Conservation (phyloP, 2,797 vertebrate genomes). For the Aplochiton taeniatus region DNA sequence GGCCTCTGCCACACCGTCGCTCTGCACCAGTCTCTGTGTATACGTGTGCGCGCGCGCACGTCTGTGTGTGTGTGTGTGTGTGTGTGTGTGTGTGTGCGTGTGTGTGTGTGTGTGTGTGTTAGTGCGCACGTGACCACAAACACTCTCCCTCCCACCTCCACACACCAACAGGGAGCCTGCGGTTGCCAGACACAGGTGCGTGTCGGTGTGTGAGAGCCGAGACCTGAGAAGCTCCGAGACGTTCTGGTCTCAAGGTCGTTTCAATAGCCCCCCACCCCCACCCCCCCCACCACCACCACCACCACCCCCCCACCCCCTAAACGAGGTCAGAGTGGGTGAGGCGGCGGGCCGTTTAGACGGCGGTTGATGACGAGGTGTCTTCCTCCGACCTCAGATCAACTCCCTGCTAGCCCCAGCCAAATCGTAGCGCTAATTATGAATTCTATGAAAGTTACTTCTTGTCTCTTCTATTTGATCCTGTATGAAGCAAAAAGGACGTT, state of each 20-base stretch:
- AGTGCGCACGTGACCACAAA: conserved; percentile 48
- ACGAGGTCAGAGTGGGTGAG: conserved; percentile 55
- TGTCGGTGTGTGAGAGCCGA: conserved; percentile 15
- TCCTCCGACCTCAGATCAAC: conserved; percentile 42
- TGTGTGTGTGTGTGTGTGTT: conserved; percentile 13
- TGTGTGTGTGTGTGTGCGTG: conserved; percentile 5
- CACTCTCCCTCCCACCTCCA: conserved; percentile 54
- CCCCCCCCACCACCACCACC: too few species aligned
- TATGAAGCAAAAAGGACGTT: too few species aligned
- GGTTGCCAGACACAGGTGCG: conserved; percentile 64
- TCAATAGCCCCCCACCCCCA: conserved; percentile 67
- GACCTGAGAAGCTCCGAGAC: conserved; percentile 73
- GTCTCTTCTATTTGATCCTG: too few species aligned
- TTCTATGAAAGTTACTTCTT: too few species aligned
- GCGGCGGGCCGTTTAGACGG: conserved; percentile 56
- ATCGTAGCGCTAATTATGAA: too few species aligned
- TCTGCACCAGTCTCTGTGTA: conserved; percentile 38
- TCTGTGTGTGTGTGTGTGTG: conserved; percentile 9
- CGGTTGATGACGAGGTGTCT: conserved; percentile 53
- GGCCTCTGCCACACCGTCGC: conserved; percentile 50
- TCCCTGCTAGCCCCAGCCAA: conserved; percentile 44
- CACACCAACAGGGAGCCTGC: conserved; percentile 67
- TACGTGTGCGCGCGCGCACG: conserved; percentile 30
- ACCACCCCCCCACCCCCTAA: too few species aligned
- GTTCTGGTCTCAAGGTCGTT: conserved; percentile 76